Percentiles rank a stretch among this genome's conserved stretches.
Conservation (phyloP, 2,888 invertebrate species). For the Ecdyonurus torrentis region DNA sequence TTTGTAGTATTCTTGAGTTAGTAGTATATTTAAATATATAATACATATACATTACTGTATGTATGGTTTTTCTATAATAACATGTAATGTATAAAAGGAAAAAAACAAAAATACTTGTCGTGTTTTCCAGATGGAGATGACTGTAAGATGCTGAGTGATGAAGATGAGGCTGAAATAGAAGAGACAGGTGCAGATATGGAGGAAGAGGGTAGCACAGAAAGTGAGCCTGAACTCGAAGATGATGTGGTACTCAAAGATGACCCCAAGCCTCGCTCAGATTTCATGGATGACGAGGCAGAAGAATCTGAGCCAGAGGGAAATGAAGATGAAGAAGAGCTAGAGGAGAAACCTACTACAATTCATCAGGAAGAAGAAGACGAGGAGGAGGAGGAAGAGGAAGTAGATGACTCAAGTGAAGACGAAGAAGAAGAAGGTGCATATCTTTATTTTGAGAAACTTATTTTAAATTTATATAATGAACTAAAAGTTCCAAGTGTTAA, state of each 20-base stretch:
- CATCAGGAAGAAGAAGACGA: slow-evolving; percentile 24
- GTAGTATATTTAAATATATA: no score
- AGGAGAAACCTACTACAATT: slow-evolving; percentile 12
- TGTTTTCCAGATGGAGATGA: background rate
- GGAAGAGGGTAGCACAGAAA: slow-evolving; percentile 20
- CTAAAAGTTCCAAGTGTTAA: no score
- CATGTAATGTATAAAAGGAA: no score
- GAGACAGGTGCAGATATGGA: slow-evolving; percentile 23
- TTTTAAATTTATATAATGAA: no score
- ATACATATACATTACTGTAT: no score
- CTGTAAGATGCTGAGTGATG: slow-evolving; percentile 20
- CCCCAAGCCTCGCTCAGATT: slow-evolving; percentile 21
- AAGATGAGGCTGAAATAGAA: slow-evolving; percentile 22
- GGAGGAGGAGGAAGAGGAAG: slow-evolving; percentile 33
- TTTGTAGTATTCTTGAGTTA: no score
- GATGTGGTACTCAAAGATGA: slow-evolving; percentile 17
- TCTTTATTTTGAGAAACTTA: no score
- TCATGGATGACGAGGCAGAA: slow-evolving; percentile 33
- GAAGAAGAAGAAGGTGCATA: slow-evolving; percentile 10
- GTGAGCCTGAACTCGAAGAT: slow-evolving; percentile 23
- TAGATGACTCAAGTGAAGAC: slow-evolving; percentile 22
- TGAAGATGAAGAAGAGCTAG: slow-evolving; percentile 28
- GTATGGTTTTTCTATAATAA: no score
- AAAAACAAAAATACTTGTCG: no score
- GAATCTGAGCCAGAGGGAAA: slow-evolving; percentile 27